Evolutionary conservation across 2,797 vertebrate genomes (phyloP).

Genomic region (Spinus olivaceus): DNA sequence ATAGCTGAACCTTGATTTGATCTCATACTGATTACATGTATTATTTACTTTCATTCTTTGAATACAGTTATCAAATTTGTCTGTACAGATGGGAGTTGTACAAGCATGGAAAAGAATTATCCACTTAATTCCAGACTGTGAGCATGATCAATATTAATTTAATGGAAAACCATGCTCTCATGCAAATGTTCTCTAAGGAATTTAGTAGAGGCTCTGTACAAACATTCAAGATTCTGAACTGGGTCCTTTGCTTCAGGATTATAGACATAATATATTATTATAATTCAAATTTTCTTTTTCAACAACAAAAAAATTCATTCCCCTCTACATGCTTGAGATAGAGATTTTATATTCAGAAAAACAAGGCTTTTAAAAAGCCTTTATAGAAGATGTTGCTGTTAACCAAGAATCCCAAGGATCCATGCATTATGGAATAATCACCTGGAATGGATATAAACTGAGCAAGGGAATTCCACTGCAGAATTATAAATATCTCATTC

Average conservation of each 20-base stretch:
- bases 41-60: neutral
- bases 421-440: neutral
- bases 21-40: neutral
- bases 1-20: neutral
- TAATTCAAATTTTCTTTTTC: conserved; percentile 22
- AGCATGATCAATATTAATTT: neutral
- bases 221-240: neutral
- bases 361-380: neutral
- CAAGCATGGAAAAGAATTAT: neutral
- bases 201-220: neutral
- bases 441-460: neutral
- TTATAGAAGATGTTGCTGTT: conserved; percentile 23
- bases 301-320: neutral
- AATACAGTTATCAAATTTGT: neutral
- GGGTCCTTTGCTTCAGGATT: neutral
- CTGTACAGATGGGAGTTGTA: neutral
- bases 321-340: neutral
- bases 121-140: neutral
- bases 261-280: neutral
- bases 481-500: neutral
- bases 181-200: neutral
- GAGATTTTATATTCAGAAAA: conserved; percentile 41
- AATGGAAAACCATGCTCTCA: neutral
- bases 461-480: neutral
- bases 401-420: neutral